These are phyloP conservation scores for Gulo gulo DNA, from an alignment of 2,113 vertebrate genomes.

Conservation along the genomic window DNA sequence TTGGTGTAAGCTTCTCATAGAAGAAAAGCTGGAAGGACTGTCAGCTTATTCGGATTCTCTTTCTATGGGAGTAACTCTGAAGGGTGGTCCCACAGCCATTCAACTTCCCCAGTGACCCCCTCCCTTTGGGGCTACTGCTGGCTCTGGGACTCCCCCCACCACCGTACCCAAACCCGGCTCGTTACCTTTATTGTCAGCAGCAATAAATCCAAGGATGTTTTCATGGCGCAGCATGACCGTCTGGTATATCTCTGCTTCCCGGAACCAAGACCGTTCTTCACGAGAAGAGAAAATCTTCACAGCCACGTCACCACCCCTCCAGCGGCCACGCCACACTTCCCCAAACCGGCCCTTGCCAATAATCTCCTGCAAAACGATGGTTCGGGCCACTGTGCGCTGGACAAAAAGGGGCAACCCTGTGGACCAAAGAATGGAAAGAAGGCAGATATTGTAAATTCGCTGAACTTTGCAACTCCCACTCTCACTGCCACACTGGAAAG, in stretches of 20 bases:
- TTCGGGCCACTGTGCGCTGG: conserved; percentile 95
- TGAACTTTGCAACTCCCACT: neutral
- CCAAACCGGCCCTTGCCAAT: conserved; percentile 98
- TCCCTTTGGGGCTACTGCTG: neutral
- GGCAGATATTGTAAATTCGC: neutral
- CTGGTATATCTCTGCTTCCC: conserved; percentile 98
- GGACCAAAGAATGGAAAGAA: neutral
- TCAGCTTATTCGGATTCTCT: neutral
- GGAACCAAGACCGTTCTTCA: conserved; percentile 98
- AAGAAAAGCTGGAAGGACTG: neutral
- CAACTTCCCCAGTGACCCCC: neutral
- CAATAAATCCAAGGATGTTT: conserved; percentile 98
- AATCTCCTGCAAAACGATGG: conserved; percentile 98
- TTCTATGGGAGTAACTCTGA: neutral
- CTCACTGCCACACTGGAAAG: neutral
- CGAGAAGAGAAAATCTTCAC: conserved; percentile 99
- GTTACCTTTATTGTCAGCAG: conserved; percentile 97
- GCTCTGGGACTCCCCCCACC: too few species aligned
- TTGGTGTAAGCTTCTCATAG: neutral
- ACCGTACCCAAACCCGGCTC: neutral
- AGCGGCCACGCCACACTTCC: conserved; percentile 97
- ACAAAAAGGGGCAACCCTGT: conserved; percentile 95
- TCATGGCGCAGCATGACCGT: conserved; percentile 98
- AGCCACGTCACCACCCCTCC: conserved; percentile 96
- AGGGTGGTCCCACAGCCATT: neutral